These are phyloP conservation scores for Hemiprocne comata DNA, from an alignment of 2,113 vertebrate species.

Conservation along the genomic window DNA sequence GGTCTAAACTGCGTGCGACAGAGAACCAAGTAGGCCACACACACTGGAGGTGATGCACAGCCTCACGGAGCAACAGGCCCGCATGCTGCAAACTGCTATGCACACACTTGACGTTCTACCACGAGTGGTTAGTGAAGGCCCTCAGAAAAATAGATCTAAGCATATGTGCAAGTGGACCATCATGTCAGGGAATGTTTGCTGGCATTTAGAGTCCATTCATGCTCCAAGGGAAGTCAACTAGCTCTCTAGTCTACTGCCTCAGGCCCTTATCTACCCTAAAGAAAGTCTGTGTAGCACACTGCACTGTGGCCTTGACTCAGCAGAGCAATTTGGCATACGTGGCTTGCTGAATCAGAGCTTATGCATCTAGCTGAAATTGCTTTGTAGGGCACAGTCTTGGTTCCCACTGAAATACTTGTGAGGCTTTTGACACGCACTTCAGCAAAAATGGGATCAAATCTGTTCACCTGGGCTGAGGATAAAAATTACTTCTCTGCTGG, in stretches of 20 bases:
- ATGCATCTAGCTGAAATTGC: neutral
- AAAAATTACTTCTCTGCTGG: neutral
- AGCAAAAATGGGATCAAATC: neutral
- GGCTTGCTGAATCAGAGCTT: constrained; percentile 16
- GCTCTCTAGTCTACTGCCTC: neutral
- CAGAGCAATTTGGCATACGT: neutral
- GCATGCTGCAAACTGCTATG: neutral
- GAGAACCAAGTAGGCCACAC: neutral
- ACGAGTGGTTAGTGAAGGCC: neutral
- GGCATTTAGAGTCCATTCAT: neutral
- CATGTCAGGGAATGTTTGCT: neutral
- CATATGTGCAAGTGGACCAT: neutral
- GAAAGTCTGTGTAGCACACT: neutral
- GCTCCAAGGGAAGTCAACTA: neutral
- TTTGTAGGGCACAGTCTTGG: neutral
- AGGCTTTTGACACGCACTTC: neutral
- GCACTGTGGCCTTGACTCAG: neutral
- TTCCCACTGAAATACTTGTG: neutral
- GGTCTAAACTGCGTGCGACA: neutral
- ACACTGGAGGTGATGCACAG: neutral
- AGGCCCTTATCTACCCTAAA: neutral
- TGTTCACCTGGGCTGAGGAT: neutral
- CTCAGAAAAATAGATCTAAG: neutral
- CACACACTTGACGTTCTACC: neutral
- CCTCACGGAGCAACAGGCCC: rapidly evolving